Percentiles rank a stretch among this genome's conserved stretches.
Conservation (phyloP, 2,113 vertebrate species). For the Pterocles burchelli region DNA sequence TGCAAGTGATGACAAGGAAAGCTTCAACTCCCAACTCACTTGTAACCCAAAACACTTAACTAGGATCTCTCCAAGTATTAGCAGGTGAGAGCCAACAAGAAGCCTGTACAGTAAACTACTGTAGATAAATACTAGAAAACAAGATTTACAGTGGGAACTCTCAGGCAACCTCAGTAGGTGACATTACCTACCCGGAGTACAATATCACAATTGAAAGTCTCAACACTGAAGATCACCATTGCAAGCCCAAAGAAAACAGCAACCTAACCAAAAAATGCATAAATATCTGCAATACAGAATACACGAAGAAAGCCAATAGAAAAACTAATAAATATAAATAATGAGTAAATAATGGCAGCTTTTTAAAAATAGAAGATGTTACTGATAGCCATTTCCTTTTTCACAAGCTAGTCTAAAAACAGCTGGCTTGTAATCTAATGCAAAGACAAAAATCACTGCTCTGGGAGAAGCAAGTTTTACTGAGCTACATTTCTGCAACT, state of each 20-base stretch:
- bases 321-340: background rate
- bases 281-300: background rate
- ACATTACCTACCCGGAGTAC: background rate
- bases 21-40: background rate
- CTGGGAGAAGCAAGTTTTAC: background rate
- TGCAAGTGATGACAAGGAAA: background rate
- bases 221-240: accelerated
- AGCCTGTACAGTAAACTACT: background rate
- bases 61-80: background rate
- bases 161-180: background rate
- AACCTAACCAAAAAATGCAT: background rate
- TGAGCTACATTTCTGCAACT: background rate
- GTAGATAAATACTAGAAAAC: background rate
- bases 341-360: background rate
- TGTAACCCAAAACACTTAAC: background rate
- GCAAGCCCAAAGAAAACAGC: background rate
- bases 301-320: background rate
- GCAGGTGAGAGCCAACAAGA: background rate
- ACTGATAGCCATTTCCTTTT: background rate
- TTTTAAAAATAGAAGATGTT: background rate
- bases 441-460: background rate
- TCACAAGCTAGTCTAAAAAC: background rate
- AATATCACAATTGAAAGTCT: background rate
- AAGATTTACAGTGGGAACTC: background rate
- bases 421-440: background rate